phyloP scores from a whole-genome alignment of 2,888 invertebrate genomes.

The Merodon equestris region DNA sequence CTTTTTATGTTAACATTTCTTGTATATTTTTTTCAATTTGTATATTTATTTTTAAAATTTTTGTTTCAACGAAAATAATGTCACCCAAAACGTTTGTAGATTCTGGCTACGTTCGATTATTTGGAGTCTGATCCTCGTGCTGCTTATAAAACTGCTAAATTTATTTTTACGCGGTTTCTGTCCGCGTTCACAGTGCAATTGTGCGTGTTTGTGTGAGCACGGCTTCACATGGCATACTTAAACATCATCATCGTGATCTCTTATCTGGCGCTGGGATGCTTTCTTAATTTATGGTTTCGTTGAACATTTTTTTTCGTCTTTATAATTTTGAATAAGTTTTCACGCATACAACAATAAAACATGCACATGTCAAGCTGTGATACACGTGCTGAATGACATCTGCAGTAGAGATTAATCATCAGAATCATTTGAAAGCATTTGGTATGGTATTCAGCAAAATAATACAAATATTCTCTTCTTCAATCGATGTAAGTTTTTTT shows the following conservation, averaged over 20 bases:
- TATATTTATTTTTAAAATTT: slow-evolving; percentile 22
- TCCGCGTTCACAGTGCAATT: slow-evolving; percentile 55
- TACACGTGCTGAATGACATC: slow-evolving; percentile 41
- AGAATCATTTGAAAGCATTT: slow-evolving; percentile 25
- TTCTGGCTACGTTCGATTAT: slow-evolving; percentile 71
- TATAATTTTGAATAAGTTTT: slow-evolving; percentile 4
- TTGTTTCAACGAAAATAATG: slow-evolving; percentile 11
- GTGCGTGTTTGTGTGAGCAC: slow-evolving; percentile 62
- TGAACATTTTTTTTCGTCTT: too few species aligned
- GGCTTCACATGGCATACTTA: slow-evolving; percentile 52
- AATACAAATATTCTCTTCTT: slow-evolving; percentile 39
- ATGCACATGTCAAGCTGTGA: slow-evolving; percentile 41
- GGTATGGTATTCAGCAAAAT: slow-evolving; percentile 43
- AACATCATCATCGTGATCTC: slow-evolving; percentile 49
- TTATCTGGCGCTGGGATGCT: slow-evolving; percentile 3
- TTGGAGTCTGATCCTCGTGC: slow-evolving; percentile 70
- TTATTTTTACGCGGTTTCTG: slow-evolving; percentile 64
- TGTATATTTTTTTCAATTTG: slow-evolving; percentile 30
- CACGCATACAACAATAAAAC: slow-evolving; percentile 26
- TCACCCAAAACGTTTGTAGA: slow-evolving; percentile 63
- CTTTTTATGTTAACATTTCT: slow-evolving; percentile 26
- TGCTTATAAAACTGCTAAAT: slow-evolving; percentile 70
- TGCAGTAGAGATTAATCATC: slow-evolving; percentile 17
- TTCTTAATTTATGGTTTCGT: neutral
- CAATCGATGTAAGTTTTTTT: slow-evolving; percentile 60